Evolutionary conservation across 2,113 vertebrate species (phyloP), one percentile per base, ranked within the genome.

Genomic region (Callionymus lyra): DNA sequence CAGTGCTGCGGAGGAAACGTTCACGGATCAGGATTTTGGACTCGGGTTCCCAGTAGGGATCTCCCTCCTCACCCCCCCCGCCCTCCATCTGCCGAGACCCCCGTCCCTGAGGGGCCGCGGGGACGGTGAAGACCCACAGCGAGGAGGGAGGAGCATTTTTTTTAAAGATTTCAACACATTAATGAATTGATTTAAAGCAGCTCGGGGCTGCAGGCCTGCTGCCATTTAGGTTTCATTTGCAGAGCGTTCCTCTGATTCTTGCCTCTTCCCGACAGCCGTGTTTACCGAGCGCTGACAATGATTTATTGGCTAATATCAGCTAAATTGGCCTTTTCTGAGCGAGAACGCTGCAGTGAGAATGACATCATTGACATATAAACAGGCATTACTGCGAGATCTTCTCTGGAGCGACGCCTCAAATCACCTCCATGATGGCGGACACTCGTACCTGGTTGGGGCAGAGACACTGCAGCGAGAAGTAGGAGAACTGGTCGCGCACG

Each of bases 391-490:
- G 78, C n/a, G n/a, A n/a, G n/a, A n/a, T n/a, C n/a, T n/a, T n/a
- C n/a, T n/a, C n/a, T n/a, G n/a, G n/a, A n/a, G n/a, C n/a, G n/a
- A n/a, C n/a, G 74, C 53, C 74, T 79, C 76, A 81, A 81, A 82
- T 74, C n/a, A 72, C 68, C 40, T 57, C 65, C 72, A 65, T 82
- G 81, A 83, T 81, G 64, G 76, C 37, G 48, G 47, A 41, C 43
- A 1, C 3, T 50, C 90, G 84, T 72, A 99, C 94, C 93, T 96
- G 95, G 81, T 92, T 98, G 9, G 95, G 94, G 70, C 95, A 99
- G 70, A 97, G 93, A 86, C 93, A 97, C 87, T 99, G 95, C 50
- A 97, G 86, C 0, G 95, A 99, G 69, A 91, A 97, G 77, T 99
- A 99, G 38, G 93, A 88, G 21, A 99, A 99, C 87, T 99, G 95